A percentile compares a stretch with the other conserved stretches of the same genome.
Evolutionary conservation across 2,888 invertebrate genomes (phyloP).

Genomic region (Eupelmus urozonus): DNA sequence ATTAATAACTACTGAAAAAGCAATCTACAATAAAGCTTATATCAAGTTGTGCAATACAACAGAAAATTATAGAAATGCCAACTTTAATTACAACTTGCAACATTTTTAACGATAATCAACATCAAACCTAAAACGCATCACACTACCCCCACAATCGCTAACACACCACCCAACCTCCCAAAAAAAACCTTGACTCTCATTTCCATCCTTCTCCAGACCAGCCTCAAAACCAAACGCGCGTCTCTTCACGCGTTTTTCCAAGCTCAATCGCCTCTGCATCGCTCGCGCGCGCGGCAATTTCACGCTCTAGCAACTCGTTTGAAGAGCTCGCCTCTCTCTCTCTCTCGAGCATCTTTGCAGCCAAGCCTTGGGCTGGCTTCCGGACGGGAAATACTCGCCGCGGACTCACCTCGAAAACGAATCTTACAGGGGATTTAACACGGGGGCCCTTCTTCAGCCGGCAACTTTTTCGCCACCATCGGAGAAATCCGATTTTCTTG

Average conservation of each 20-base stretch:
- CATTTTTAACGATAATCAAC: too few relatives aligned
- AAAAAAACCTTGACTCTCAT: too few relatives aligned
- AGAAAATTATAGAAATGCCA: too few relatives aligned
- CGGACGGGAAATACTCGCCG: constrained; percentile 71
- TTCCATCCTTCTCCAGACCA: too few relatives aligned
- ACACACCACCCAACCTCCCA: too few relatives aligned
- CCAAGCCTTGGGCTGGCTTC: constrained; percentile 58
- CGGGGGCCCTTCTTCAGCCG: constrained; percentile 65
- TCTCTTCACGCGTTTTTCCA: not conserved
- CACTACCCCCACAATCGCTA: too few relatives aligned
- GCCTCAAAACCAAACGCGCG: too few relatives aligned
- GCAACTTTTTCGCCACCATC: not conserved
- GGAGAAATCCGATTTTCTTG: constrained; percentile 55
- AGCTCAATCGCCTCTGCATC: constrained; percentile 24
- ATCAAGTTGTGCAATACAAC: too few relatives aligned
- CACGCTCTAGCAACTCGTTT: constrained; percentile 48
- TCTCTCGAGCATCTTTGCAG: constrained; percentile 14
- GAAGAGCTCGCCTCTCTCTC: constrained; percentile 1
- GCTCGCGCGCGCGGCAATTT: constrained; percentile 57
- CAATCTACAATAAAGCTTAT: too few relatives aligned
- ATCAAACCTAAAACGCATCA: too few relatives aligned
- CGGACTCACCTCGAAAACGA: constrained; percentile 70
- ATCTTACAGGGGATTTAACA: constrained; percentile 77
- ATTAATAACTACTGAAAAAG: too few relatives aligned
- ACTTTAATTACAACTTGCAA: too few relatives aligned